phyloP scores from a whole-genome alignment of 2,113 vertebrate genomes.

The Engystomops pustulosus region DNA sequence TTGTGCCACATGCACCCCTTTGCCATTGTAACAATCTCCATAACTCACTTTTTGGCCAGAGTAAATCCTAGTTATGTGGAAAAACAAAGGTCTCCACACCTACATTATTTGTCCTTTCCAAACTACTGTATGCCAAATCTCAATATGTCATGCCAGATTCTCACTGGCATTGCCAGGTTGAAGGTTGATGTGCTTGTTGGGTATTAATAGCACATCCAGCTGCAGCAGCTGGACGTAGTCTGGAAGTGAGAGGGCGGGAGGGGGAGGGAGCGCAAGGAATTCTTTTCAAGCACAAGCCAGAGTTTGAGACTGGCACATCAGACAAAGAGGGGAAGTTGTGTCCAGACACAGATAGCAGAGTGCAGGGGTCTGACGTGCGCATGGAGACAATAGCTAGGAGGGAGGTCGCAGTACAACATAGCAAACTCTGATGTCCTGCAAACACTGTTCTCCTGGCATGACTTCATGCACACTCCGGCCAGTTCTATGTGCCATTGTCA shows the following conservation, averaged over 20 bases:
- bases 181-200: neutral
- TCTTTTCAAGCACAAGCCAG: conserved; percentile 81
- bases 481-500: neutral
- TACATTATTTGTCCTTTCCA: neutral
- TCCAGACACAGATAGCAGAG: conserved; percentile 78
- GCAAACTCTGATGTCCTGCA: conserved; percentile 36
- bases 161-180: conserved; percentile 23
- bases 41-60: neutral
- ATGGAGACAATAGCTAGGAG: conserved; percentile 53
- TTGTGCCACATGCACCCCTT: neutral
- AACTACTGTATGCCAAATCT: neutral
- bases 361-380: conserved; percentile 55
- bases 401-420: conserved; percentile 39
- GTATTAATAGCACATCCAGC: conserved; percentile 57
- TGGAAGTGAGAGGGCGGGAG: conserved; percentile 13
- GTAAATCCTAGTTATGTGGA: neutral
- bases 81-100: neutral
- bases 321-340: conserved; percentile 86
- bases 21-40: neutral
- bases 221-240: conserved; percentile 39
- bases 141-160: conserved; percentile 12
- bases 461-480: conserved; percentile 2
- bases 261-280: conserved; percentile 75
- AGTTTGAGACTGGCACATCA: conserved; percentile 77
- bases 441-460: conserved; percentile 45